These are phyloP conservation scores for Rotaria sp. DNA, from an alignment of 2,888 invertebrate species.

Conservation along the genomic window DNA sequence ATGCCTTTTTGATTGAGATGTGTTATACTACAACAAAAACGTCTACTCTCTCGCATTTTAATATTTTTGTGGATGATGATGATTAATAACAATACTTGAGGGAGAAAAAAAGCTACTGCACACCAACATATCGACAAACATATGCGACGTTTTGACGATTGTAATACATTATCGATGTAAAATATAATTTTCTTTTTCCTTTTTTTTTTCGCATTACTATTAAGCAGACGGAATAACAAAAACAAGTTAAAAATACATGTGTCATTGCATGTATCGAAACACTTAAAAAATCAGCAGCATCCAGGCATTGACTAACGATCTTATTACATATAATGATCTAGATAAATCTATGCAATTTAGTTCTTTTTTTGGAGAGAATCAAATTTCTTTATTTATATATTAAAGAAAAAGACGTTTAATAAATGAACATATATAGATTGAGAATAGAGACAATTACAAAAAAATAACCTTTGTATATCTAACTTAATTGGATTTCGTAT, in stretches of 20 bases:
- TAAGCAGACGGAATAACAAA: background rate
- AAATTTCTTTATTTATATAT: background rate
- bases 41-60: background rate
- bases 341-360: background rate
- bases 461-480: background rate
- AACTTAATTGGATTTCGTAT: background rate
- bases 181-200: background rate
- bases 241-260: background rate
- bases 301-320: background rate
- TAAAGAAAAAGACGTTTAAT: background rate
- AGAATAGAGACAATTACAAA: background rate
- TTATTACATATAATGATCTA: background rate
- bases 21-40: background rate
- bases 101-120: background rate
- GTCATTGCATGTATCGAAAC: background rate
- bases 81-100: background rate
- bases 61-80: background rate
- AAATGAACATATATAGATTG: background rate
- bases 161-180: background rate
- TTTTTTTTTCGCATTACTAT: background rate
- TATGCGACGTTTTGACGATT: background rate
- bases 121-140: background rate
- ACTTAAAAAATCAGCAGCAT: background rate
- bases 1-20: background rate
- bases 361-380: background rate